These are phyloP conservation scores for Sarcophaga variegata DNA, from an alignment of 2,888 invertebrate species.

Conservation along the genomic window DNA sequence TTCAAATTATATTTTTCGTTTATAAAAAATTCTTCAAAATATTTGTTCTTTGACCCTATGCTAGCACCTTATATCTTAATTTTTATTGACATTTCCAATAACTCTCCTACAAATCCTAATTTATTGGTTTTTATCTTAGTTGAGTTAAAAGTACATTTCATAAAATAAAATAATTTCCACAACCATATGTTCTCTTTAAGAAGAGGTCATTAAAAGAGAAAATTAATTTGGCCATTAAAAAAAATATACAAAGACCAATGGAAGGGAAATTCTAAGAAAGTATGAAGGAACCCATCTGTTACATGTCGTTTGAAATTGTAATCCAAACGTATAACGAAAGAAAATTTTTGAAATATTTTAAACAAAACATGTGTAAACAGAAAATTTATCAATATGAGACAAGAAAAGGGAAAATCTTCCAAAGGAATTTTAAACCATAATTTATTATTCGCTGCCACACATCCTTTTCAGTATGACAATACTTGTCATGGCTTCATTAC, in stretches of 20 bases:
- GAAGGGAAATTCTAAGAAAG: neutral
- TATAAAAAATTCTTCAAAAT: too few species aligned
- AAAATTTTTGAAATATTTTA: neutral
- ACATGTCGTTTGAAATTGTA: neutral
- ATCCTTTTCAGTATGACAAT: neutral
- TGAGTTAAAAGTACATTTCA: neutral
- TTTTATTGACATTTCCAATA: too few species aligned
- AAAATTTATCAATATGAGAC: neutral
- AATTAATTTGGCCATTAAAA: neutral
- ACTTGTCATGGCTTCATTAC: neutral
- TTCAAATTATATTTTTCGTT: too few species aligned
- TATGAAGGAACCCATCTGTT: neutral
- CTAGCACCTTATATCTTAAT: too few species aligned
- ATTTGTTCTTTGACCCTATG: too few species aligned
- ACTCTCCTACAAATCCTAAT: too few species aligned
- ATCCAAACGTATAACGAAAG: neutral
- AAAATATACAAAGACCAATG: neutral
- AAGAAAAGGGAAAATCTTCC: neutral
- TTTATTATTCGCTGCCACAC: neutral
- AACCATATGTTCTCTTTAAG: neutral
- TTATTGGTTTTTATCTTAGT: too few species aligned
- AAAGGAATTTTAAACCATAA: neutral
- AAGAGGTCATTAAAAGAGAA: neutral
- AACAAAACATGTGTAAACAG: neutral
- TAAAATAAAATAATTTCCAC: neutral